A percentile compares a stretch with the other conserved stretches of the same genome.
phyloP scores from a whole-genome alignment of 1,140 invertebrate genomes.

The Sycophila sp. region DNA sequence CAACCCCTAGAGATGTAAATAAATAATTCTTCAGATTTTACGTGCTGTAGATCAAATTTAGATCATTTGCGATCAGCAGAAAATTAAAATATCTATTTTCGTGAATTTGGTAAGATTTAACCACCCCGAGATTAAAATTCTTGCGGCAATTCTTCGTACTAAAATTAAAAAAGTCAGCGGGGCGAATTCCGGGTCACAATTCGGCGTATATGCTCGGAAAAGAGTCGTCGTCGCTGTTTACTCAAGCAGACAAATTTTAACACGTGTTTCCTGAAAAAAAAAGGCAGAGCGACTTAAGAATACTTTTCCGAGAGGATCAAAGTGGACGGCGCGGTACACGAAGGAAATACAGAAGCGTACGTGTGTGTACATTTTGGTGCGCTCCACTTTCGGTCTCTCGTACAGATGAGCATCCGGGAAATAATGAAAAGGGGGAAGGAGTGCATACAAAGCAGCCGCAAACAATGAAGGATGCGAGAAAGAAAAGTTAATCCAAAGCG shows the following conservation, averaged over 20 bases:
- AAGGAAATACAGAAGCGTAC: not conserved
- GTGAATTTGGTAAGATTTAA: no score
- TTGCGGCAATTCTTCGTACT: not conserved
- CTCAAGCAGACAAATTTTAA: not conserved
- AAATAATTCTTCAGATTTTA: no score
- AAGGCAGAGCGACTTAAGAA: not conserved
- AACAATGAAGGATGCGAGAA: not conserved
- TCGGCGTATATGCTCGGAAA: not conserved
- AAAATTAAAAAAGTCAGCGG: not conserved
- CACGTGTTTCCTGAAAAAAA: not conserved
- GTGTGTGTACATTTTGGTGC: conserved; percentile 27
- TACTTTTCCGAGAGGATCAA: no score
- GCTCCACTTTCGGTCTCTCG: conserved; percentile 56
- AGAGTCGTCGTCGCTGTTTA: not conserved
- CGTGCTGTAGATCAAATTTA: no score
- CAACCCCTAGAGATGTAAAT: no score
- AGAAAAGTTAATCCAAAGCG: not conserved
- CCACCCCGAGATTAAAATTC: conserved; percentile 12
- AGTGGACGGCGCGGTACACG: not conserved
- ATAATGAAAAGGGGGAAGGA: conserved; percentile 23
- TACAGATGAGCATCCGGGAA: conserved; percentile 36
- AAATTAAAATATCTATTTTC: no score
- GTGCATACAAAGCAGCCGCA: not conserved
- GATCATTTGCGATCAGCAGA: no score
- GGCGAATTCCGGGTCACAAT: not conserved